A percentile compares a stretch with the other conserved stretches of the same genome.
These are phyloP conservation scores for Oligia strigilis DNA, from an alignment of 2,888 invertebrate genomes.

Conservation along the genomic window DNA sequence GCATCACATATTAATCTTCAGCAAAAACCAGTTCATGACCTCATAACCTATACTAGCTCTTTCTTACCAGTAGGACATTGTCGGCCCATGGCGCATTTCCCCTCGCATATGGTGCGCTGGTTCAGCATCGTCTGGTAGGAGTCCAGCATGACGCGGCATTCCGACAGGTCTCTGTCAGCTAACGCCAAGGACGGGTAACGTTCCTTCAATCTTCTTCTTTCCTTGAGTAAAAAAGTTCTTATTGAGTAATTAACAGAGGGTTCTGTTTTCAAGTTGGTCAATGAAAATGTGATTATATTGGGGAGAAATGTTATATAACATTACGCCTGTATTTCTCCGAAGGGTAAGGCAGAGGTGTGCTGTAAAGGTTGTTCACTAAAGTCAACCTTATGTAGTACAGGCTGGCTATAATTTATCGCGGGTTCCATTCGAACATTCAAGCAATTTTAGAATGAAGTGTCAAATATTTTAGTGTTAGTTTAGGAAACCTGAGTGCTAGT, in stretches of 20 bases:
- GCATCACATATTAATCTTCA: constrained; percentile 27
- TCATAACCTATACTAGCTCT: constrained; percentile 34
- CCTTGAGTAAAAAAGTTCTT: constrained; percentile 86
- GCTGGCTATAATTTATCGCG: too few species aligned
- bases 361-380: too few species aligned
- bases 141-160: constrained; percentile 94
- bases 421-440: too few species aligned
- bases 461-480: too few species aligned
- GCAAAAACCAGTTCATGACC: constrained; percentile 14
- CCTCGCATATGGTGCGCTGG: constrained; percentile 96
- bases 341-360: background rate
- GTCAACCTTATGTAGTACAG: too few species aligned
- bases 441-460: too few species aligned
- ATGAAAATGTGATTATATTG: background rate
- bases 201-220: constrained; percentile 95
- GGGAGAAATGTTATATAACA: background rate
- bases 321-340: background rate
- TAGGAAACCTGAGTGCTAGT: too few species aligned
- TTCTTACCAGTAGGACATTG: constrained; percentile 95
- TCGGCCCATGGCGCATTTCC: constrained; percentile 95
- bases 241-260: constrained; percentile 3
- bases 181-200: constrained; percentile 95
- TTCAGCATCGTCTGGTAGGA: constrained; percentile 95
- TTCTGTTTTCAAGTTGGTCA: background rate
- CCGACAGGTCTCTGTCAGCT: constrained; percentile 93